These are phyloP conservation scores for Oryzaephilus surinamensis DNA, from an alignment of 1,140 invertebrate species.

Conservation along the genomic window DNA sequence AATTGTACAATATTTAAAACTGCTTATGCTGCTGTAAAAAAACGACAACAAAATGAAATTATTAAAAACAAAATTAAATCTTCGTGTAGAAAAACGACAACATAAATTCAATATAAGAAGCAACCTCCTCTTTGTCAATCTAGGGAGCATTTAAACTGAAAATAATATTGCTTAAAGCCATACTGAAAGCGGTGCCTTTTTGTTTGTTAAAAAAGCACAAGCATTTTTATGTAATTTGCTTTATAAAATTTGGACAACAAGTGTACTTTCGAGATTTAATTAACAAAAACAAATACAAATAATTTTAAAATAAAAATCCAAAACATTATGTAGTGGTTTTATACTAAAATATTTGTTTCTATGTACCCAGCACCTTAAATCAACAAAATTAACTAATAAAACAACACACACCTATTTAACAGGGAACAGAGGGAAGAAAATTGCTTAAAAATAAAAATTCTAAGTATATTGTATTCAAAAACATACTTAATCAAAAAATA, in stretches of 20 bases:
- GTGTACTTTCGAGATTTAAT: constrained; percentile 3
- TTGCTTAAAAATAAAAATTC: too few relatives aligned
- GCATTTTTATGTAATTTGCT: too few relatives aligned
- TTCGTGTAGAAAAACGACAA: constrained; percentile 4
- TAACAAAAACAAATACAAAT: constrained; percentile 4
- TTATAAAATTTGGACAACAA: too few relatives aligned
- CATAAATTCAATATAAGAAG: constrained; percentile 12
- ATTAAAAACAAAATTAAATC: constrained; percentile 8
- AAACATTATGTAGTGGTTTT: too few relatives aligned
- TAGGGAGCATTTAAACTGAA: constrained; percentile 15
- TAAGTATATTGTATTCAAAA: too few relatives aligned
- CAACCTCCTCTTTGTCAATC: constrained; percentile 17
- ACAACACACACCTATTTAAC: too few relatives aligned
- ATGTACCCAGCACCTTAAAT: constrained; percentile 23
- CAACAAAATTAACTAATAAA: constrained; percentile 20
- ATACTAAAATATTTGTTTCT: constrained; percentile 13
- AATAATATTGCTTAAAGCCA: constrained; percentile 12
- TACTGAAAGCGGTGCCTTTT: constrained; percentile 11
- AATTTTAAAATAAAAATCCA: constrained; percentile 8
- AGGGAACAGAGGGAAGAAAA: too few relatives aligned
- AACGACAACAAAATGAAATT: constrained; percentile 10
- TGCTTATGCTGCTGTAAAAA: constrained; percentile 16
- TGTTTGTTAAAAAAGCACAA: constrained; percentile 6
- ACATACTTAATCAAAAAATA: too few relatives aligned
- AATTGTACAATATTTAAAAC: constrained; percentile 6